Percentiles rank a stretch among this genome's conserved stretches.
Evolutionary conservation across 2,888 invertebrate genomes (phyloP).

Genomic region (Unio delphinus): DNA sequence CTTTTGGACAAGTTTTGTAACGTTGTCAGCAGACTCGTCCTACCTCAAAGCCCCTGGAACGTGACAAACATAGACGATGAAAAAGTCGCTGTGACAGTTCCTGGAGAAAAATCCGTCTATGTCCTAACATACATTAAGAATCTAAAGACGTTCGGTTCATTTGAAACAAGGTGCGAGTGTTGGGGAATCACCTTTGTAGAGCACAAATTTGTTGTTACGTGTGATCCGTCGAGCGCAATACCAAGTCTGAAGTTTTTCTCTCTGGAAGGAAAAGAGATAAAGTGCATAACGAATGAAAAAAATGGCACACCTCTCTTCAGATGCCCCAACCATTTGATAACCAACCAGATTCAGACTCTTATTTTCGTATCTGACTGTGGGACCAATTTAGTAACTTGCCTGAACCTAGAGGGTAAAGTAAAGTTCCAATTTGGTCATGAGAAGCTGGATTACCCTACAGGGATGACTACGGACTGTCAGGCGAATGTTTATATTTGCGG

Average conservation of each 20-base stretch:
- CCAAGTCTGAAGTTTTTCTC: conserved; percentile 27
- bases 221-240: conserved; percentile 30
- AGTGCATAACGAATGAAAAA: conserved; percentile 27
- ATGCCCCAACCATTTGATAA: conserved; percentile 29
- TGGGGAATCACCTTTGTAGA: conserved; percentile 25
- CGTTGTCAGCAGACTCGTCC: conserved; percentile 11
- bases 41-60: conserved; percentile 35
- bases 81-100: conserved; percentile 23
- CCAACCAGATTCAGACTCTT: conserved; percentile 12
- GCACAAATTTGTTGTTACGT: conserved; percentile 25
- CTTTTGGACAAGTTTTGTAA: conserved; percentile 28
- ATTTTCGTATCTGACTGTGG: conserved; percentile 25
- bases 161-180: conserved; percentile 28
- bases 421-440: conserved; percentile 27
- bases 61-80: conserved; percentile 24
- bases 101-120: conserved; percentile 22
- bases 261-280: conserved; percentile 15
- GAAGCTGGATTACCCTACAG: conserved; percentile 19
- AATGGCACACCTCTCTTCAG: conserved; percentile 15
- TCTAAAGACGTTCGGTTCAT: conserved; percentile 14
- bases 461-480: conserved; percentile 24
- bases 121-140: conserved; percentile 18
- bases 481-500: conserved; percentile 32
- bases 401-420: conserved; percentile 17
- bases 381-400: conserved; percentile 13